A percentile compares a stretch with the other conserved stretches of the same genome.
phyloP scores from a whole-genome alignment of 2,888 invertebrate genomes.

The Julus scanicus region DNA sequence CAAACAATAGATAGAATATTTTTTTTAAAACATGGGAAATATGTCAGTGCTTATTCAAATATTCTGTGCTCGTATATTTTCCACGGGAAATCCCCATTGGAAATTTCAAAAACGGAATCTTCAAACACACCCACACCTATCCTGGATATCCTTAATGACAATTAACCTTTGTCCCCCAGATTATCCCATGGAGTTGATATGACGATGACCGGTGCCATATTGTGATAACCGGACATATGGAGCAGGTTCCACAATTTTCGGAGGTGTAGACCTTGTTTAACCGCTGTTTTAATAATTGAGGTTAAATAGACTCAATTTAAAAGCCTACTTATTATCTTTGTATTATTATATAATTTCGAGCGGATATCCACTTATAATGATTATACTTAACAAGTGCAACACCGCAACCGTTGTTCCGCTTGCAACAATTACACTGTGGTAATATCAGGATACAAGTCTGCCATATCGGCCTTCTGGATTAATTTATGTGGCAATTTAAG shows the following conservation, averaged over 20 bases:
- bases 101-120: background rate
- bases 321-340: background rate
- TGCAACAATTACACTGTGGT: background rate
- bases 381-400: background rate
- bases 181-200: background rate
- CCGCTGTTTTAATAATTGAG: conserved; percentile 20
- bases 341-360: background rate
- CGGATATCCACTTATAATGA: conserved; percentile 40
- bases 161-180: conserved; percentile 23
- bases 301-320: conserved; percentile 2
- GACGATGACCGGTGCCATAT: background rate
- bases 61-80: background rate
- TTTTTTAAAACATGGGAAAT: no score
- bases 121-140: background rate
- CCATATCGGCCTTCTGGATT: background rate
- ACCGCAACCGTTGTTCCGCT: conserved; percentile 37
- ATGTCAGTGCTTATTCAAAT: no score
- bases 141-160: background rate
- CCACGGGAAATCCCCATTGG: background rate
- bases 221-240: background rate
- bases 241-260: background rate
- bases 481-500: background rate
- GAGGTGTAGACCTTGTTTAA: background rate
- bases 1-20: no score
- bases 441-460: background rate